Base-by-base conservation (phyloP, 2,888 invertebrate species). In the Ganaspis brasiliensis region DNA sequence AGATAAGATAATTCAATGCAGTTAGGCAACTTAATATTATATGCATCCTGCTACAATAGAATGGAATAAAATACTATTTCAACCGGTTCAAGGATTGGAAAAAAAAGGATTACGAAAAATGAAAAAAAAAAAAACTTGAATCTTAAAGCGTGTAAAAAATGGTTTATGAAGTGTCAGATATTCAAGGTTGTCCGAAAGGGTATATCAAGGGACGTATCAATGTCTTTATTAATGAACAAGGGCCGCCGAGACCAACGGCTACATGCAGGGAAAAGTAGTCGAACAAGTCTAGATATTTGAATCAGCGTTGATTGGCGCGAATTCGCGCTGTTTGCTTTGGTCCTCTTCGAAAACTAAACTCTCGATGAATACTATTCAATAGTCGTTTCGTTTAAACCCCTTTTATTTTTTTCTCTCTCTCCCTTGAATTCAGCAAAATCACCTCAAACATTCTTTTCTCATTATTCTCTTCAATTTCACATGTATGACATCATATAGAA, bases 361-460 rank as follows among this genome's bases (percentile, higher is more conserved):
- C 83, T 79, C 86, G 87, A 88, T 90, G 89, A 90, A 90, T n/a
- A n/a, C n/a, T n/a, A n/a, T n/a, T n/a, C n/a, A n/a, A n/a, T 89
- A 87, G 87, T 83, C 83, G 83, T 67, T 89, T 89, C 87, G 85
- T n/a, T n/a, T n/a, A 84, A 82, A 89, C 86, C 84, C 80, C 77
- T 80, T 80, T 81, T 80, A 79, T 81, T 76, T 76, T 71, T 59
- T 67, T 73, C 70, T 59, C 72, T 73, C 70, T 49, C 52, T 70
- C 79, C 74, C 70, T 56, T 59, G 45, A 26, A 75, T 21, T 14
- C 31, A 31, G 35, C 55, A 40, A 45, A 67, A 45, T 21, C 37
- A n/a, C 67, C 24, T 19, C 12, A 49, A 55, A 56, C 57, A 55
- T 19, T 73, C 59, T 59, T 61, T 73, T 74, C 61, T 49, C 31